These are phyloP conservation scores for Protobothrops mucrosquamatus DNA, from an alignment of 2,113 vertebrate genomes.

Conservation along the genomic window DNA sequence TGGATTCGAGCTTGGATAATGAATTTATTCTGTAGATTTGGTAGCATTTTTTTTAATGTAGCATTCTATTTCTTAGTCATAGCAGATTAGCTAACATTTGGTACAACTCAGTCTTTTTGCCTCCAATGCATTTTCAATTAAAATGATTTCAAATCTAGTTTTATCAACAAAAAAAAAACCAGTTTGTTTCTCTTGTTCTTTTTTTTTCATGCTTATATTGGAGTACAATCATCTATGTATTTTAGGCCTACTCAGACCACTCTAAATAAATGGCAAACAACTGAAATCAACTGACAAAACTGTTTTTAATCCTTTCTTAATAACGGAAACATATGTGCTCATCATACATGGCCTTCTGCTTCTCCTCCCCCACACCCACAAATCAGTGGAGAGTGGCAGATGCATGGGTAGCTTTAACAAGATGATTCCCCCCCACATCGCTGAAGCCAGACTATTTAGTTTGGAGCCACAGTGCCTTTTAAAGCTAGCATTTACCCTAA, in stretches of 20 bases:
- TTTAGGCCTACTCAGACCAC: neutral
- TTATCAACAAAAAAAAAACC: neutral
- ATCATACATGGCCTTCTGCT: slow-evolving; percentile 2
- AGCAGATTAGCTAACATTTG: neutral
- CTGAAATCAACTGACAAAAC: neutral
- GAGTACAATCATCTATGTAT: neutral
- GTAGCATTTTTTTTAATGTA: neutral
- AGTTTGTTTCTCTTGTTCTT: neutral
- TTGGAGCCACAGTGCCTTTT: neutral
- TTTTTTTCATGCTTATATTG: neutral
- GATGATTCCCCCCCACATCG: slow-evolving; percentile 10
- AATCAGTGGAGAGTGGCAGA: neutral
- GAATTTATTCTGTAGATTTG: neutral
- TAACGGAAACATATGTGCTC: neutral
- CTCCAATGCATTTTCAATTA: neutral
- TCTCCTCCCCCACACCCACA: neutral
- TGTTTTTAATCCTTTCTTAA: fast-evolving
- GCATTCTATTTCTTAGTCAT: neutral
- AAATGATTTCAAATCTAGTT: neutral
- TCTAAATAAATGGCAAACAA: neutral
- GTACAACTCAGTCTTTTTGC: neutral
- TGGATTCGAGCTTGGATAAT: neutral
- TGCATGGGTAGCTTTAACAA: slow-evolving; percentile 14
- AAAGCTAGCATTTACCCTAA: slow-evolving; percentile 1
- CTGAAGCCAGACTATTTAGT: neutral